Percentiles rank a stretch among this genome's conserved stretches.
phyloP scores from a whole-genome alignment of 2,113 vertebrate species.

The Parotia lawesii region DNA sequence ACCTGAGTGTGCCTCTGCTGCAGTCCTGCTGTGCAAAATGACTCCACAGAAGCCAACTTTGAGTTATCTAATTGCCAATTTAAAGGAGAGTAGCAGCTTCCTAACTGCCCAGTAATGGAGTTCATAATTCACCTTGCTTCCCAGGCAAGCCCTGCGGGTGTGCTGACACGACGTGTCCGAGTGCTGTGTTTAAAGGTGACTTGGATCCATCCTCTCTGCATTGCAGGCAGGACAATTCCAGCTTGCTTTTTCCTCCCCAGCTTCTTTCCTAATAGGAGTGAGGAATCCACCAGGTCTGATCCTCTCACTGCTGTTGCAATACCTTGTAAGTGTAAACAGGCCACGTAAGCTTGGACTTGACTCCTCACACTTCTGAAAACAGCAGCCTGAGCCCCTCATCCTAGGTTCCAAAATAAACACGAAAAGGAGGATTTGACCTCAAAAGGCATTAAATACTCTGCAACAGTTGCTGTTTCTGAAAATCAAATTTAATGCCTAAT shows the following conservation, averaged over 20 bases:
- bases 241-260: not conserved
- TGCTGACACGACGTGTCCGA: not conserved
- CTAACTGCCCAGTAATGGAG: not conserved
- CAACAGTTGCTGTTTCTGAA: not conserved
- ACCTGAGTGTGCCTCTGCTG: not conserved
- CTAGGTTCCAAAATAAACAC: not conserved
- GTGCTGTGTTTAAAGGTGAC: not conserved
- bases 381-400: not conserved
- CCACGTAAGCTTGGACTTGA: not conserved
- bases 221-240: not conserved
- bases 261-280: not conserved
- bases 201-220: not conserved
- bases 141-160: not conserved
- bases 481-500: not conserved
- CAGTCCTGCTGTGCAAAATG: not conserved
- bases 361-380: not conserved
- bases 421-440: not conserved
- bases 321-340: not conserved
- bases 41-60: not conserved
- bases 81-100: not conserved
- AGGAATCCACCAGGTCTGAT: not conserved
- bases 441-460: not conserved
- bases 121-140: not conserved
- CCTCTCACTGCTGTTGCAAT: not conserved
- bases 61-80: not conserved